These are phyloP conservation scores for Stenichneumon culpator DNA, from an alignment of 2,888 invertebrate species.

Conservation along the genomic window DNA sequence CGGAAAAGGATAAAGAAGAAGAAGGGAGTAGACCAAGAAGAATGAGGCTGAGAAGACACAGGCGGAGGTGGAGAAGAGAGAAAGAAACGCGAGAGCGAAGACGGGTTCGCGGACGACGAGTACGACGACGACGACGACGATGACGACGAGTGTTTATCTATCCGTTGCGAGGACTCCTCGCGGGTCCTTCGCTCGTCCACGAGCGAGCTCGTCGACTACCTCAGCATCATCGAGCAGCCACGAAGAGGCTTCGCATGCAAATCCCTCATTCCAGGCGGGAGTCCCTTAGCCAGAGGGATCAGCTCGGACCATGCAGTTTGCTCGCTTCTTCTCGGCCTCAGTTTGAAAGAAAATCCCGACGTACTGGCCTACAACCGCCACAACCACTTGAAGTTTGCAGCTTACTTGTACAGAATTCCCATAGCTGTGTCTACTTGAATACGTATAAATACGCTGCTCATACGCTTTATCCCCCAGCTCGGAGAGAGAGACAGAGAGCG, in stretches of 20 bases:
- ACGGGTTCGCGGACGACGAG: conserved; percentile 54
- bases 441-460: background rate
- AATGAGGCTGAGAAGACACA: conserved; percentile 39
- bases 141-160: conserved; percentile 65
- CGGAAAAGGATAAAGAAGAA: conserved; percentile 48
- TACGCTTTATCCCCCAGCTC: background rate
- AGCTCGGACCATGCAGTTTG: conserved; percentile 24
- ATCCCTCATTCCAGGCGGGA: conserved; percentile 56
- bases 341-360: background rate
- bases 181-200: conserved; percentile 44
- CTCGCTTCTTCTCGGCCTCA: background rate
- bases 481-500: background rate
- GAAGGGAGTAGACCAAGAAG: conserved; percentile 30
- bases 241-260: conserved; percentile 61
- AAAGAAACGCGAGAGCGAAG: conserved; percentile 61
- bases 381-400: background rate
- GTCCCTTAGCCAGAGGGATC: conserved; percentile 47
- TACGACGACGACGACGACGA: conserved; percentile 20
- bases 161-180: conserved; percentile 55
- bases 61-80: conserved; percentile 2
- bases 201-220: conserved; percentile 50
- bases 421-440: background rate
- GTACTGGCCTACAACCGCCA: background rate
- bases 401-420: background rate
- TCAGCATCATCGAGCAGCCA: conserved; percentile 41